phyloP scores from a whole-genome alignment of 2,797 vertebrate species.

The Taeniopygia guttata region DNA sequence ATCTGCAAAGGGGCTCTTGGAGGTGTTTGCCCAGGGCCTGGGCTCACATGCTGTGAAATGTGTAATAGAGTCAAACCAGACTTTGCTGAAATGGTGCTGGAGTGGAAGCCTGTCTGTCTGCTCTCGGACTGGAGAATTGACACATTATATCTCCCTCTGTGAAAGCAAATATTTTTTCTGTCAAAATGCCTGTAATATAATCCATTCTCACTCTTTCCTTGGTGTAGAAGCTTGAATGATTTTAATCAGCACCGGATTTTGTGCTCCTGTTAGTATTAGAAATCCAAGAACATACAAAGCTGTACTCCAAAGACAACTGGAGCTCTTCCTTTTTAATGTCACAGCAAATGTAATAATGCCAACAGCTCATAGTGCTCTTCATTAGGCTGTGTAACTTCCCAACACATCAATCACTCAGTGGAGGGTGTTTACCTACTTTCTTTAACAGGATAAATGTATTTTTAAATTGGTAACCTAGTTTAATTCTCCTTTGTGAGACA shows the following conservation, averaged over 20 bases:
- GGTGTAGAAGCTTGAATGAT: neutral
- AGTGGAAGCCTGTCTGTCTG: neutral
- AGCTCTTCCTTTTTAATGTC: constrained; percentile 49
- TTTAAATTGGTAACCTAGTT: neutral
- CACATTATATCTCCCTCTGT: neutral
- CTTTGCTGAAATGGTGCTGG: neutral
- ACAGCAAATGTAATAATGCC: constrained; percentile 55
- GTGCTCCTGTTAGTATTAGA: neutral
- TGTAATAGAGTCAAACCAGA: neutral
- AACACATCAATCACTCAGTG: neutral
- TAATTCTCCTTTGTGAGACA: neutral
- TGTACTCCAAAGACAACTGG: neutral
- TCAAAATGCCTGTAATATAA: constrained; percentile 26
- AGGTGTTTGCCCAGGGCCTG: neutral
- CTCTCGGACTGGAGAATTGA: constrained; percentile 9
- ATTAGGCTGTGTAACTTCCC: constrained; percentile 39
- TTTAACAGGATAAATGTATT: neutral
- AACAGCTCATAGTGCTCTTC: constrained; percentile 29
- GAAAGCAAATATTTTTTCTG: constrained; percentile 57
- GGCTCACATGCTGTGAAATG: fast-evolving
- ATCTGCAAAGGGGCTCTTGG: neutral
- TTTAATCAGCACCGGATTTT: constrained; percentile 39
- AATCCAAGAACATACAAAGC: constrained; percentile 42
- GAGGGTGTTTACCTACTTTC: constrained; percentile 2
- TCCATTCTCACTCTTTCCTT: neutral